Base-by-base conservation (phyloP, 2,113 vertebrate species). In the Chrysochloris asiatica region DNA sequence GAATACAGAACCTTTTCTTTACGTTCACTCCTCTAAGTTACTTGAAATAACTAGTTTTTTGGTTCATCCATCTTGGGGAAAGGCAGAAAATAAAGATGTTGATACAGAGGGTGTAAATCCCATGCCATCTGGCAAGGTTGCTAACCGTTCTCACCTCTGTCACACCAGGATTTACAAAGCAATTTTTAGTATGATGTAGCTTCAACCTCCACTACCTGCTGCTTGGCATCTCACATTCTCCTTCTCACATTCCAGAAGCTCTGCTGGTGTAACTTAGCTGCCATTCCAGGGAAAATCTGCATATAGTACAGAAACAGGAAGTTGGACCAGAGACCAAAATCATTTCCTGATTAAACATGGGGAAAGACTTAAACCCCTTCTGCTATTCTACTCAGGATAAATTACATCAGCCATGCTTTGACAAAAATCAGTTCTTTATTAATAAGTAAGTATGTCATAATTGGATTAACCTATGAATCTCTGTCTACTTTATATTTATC, bases 61-160 rank as follows among this genome's bases (percentile, higher is more conserved):
- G 0, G 54, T 73, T 61, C 78, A 47, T n/a, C 4, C 72, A 26
- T 72, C 80, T 87, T 48, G 8, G 1, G 0, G 26, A 79, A 71
- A 52, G 30, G 48, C 22, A 41, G 54, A 33, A 33, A 82, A 83
- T 61, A 0, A 83, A 75, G 89, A 89, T 94, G 93, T 92, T 89
- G 80, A 84, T 45, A 8, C 22, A 28, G 88, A 52, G 56, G 61
- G 69, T 96, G 94, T 85, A 93, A 93, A 95, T 63, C 77, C 77
- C 10, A 97, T 3, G 30, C 95, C 96, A 97, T 95, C 97, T 97
- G 95, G 59, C 72, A 82, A 76, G 26, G 93, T 75, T 80, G 75
- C n/a, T 89, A 88, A 54, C 48, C 81, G 61, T 94, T 96, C 94
- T 95, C 96, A 94, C 88, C 93, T 95, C 81, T 89, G 72, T 96